phyloP scores from a whole-genome alignment of 2,797 vertebrate genomes.

The Chloroceryle amazona region DNA sequence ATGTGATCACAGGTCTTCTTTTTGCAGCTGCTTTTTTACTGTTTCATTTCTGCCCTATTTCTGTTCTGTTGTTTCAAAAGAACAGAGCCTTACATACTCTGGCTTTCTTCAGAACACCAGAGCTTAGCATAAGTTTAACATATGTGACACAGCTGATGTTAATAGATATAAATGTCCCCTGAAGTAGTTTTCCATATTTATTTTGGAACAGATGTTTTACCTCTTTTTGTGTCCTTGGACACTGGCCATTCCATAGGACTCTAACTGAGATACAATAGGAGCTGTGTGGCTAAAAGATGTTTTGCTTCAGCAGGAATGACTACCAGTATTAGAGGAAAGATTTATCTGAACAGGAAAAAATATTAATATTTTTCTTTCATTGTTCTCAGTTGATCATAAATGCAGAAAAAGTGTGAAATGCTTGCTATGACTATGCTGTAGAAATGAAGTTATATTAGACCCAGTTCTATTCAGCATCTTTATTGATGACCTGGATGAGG shows the following conservation, averaged over 20 bases:
- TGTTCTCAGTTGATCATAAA: neutral
- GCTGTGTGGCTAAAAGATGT: neutral
- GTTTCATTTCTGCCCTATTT: neutral
- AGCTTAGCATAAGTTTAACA: slow-evolving; percentile 43
- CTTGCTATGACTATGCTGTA: neutral
- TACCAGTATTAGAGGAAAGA: neutral
- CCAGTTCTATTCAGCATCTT: too few relatives aligned
- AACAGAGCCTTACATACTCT: slow-evolving; percentile 5
- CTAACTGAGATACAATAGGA: slow-evolving; percentile 14
- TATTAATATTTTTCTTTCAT: neutral
- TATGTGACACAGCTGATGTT: slow-evolving; percentile 59
- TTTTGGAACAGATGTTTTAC: slow-evolving; percentile 60
- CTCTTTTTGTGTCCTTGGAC: slow-evolving; percentile 49
- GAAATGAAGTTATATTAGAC: neutral
- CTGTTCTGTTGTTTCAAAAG: slow-evolving; percentile 20
- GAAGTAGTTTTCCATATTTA: slow-evolving; percentile 62
- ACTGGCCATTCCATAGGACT: slow-evolving; percentile 38
- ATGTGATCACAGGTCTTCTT: neutral
- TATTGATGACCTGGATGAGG: too few relatives aligned
- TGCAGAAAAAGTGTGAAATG: neutral
- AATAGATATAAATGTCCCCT: slow-evolving; percentile 30
- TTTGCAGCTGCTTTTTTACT: neutral
- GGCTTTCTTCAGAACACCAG: neutral
- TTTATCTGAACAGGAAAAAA: neutral
- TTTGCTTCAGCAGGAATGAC: slow-evolving; percentile 1